Evolutionary conservation across 2,797 vertebrate genomes (phyloP).

Genomic region (Sciurus carolinensis): DNA sequence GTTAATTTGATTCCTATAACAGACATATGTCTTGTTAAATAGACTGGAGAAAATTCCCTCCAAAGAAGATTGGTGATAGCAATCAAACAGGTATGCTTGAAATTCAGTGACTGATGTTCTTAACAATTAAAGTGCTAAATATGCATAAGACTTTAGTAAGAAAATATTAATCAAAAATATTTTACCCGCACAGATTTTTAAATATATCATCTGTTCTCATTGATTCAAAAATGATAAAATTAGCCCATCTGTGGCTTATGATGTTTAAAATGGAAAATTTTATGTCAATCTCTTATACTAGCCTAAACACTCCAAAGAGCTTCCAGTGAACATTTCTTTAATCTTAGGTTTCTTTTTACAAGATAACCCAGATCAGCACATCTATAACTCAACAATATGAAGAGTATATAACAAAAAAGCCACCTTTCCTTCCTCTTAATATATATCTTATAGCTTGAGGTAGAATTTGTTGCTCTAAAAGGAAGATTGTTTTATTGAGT

Average conservation of each 20-base stretch:
- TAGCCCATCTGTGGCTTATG: background rate
- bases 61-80: background rate
- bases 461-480: slow-evolving; percentile 36
- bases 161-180: slow-evolving; percentile 20
- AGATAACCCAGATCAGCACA: background rate
- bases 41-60: background rate
- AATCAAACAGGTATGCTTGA: background rate
- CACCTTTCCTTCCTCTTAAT: background rate
- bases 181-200: background rate
- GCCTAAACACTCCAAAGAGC: background rate
- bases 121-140: slow-evolving; percentile 30
- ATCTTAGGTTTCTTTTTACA: slow-evolving; percentile 17
- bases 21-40: slow-evolving; percentile 53
- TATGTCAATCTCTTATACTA: background rate
- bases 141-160: background rate
- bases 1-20: slow-evolving; percentile 32
- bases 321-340: slow-evolving; percentile 51
- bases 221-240: background rate
- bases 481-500: background rate
- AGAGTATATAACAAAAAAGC: background rate
- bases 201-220: background rate
- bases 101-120: background rate
- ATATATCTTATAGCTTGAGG: background rate
- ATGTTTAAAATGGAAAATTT: background rate
- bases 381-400: background rate